Conservation (phyloP, 2,888 invertebrate species). For the Loripinus fragilis region DNA sequence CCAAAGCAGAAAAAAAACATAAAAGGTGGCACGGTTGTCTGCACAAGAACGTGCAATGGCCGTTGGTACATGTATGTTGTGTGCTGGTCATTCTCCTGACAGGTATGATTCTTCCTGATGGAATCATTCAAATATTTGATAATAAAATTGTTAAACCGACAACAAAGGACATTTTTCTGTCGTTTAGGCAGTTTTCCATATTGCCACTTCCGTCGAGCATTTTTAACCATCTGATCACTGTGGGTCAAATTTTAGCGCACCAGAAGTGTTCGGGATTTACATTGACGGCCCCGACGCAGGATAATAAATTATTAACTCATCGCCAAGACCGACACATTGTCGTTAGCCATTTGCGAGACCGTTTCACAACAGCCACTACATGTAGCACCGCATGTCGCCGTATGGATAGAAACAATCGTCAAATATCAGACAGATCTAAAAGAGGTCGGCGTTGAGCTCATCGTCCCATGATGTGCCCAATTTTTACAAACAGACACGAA, state of each 20-base stretch:
- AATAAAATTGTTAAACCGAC: no score
- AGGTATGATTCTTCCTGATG: no score
- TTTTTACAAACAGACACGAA: constrained; percentile 29
- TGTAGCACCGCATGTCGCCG: constrained; percentile 9
- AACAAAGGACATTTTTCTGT: neutral
- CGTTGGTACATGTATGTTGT: no score
- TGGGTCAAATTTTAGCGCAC: constrained; percentile 31
- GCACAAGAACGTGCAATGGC: no score
- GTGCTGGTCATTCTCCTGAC: no score
- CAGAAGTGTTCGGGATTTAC: neutral
- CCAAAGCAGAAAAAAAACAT: no score
- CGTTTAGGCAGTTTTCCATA: neutral
- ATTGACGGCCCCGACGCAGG: no score
- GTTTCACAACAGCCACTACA: constrained; percentile 1
- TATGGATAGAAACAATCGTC: constrained; percentile 1
- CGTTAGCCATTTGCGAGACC: constrained; percentile 18
- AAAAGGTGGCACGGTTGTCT: no score
- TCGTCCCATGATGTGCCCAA: constrained; percentile 10
- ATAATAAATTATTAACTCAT: neutral
- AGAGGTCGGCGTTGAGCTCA: constrained; percentile 28
- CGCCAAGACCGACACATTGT: constrained; percentile 35
- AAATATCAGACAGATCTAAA: constrained; percentile 8
- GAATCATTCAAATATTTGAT: no score
- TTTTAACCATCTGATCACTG: constrained; percentile 26
- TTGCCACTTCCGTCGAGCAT: constrained; percentile 11